Evolutionary conservation across 2,797 vertebrate genomes (phyloP), one percentile per base, ranked within the genome.

Genomic region (Stomatorhinus walkeri): DNA sequence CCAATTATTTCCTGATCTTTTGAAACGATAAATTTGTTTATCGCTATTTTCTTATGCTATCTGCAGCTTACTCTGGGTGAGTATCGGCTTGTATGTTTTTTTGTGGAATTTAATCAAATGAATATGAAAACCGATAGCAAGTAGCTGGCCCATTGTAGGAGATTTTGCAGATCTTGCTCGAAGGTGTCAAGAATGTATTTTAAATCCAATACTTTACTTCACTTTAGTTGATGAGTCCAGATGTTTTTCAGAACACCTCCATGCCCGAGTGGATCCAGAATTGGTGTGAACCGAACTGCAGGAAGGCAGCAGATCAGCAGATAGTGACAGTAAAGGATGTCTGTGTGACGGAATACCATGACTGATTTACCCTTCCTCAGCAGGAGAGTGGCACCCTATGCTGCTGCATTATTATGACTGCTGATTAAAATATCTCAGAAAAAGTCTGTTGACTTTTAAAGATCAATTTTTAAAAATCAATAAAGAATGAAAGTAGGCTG

Each of bases 401-500:
- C 36, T 3, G 16, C 36, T 40, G 72, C 72, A 9, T 79, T 76
- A 43, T 8, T 81, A 46, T 9, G 36, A 46, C 76, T 43, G 40
- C 40, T 81, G 76, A 81, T 43, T 81, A 46, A 81, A 81, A 81
- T 19, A 46, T 8, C 40, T 81, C 40, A 43, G 36, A 81, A 43
- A 46, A 19, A 46, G 68, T 16, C 68, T 76, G 40, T 76, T 76
- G 40, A 32, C 40, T 81, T 46, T 46, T 46, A 46, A 81, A 81
- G 76, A 81, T 81, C 36, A 81, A 46, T 81, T 81, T 46, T 46
- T 40, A 76, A 19, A 76, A 76, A 76, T 76, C 68, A 76, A 76
- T 76, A 40, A 43, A 9, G 76, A 81, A 46, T n/a, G 19, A 46
- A 81, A 81, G 76, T n/a, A 46, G 43, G 40, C 76, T 81, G 36